Evolutionary conservation across 2,888 invertebrate species (phyloP).

Genomic region (Achlya flavicornis): DNA sequence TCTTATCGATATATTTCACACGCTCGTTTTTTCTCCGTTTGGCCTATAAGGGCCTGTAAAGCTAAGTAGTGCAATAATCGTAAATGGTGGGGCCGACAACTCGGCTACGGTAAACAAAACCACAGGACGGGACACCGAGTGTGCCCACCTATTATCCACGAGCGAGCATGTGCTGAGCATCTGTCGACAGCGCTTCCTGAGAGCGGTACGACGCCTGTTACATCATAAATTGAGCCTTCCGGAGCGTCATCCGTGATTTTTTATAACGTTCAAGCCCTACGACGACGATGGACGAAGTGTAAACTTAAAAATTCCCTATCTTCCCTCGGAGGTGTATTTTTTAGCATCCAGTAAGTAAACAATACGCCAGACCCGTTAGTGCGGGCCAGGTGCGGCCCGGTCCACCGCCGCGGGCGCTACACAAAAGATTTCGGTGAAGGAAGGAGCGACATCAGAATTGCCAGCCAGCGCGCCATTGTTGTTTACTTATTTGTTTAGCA

Average conservation of each 20-base stretch:
- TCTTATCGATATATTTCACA: constrained; percentile 73
- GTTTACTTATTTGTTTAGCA: constrained; percentile 67
- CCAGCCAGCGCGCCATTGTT: constrained; percentile 63
- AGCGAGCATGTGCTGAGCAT: constrained; percentile 74
- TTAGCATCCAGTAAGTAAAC: constrained; percentile 71
- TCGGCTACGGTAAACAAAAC: constrained; percentile 53
- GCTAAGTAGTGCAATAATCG: constrained; percentile 58
- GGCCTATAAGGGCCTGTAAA: constrained; percentile 48
- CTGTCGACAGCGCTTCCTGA: constrained; percentile 80
- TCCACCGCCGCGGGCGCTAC: constrained; percentile 59
- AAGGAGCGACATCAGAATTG: constrained; percentile 65
- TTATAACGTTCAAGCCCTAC: constrained; percentile 68
- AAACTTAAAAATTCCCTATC: constrained; percentile 69
- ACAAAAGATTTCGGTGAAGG: constrained; percentile 81
- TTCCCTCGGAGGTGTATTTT: constrained; percentile 72
- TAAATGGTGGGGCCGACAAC: constrained; percentile 43
- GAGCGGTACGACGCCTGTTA: constrained; percentile 62
- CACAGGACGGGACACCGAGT: constrained; percentile 64
- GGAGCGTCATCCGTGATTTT: constrained; percentile 78
- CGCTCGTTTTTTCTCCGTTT: constrained; percentile 58
- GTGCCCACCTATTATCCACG: constrained; percentile 67
- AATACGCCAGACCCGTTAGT: constrained; percentile 60
- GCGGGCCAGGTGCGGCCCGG: constrained; percentile 69
- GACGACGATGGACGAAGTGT: constrained; percentile 80
- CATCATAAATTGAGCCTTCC: constrained; percentile 81